Evolutionary conservation across 2,888 invertebrate genomes (phyloP), one percentile per base, ranked within the genome.

Genomic region (Steinernema scapterisci): DNA sequence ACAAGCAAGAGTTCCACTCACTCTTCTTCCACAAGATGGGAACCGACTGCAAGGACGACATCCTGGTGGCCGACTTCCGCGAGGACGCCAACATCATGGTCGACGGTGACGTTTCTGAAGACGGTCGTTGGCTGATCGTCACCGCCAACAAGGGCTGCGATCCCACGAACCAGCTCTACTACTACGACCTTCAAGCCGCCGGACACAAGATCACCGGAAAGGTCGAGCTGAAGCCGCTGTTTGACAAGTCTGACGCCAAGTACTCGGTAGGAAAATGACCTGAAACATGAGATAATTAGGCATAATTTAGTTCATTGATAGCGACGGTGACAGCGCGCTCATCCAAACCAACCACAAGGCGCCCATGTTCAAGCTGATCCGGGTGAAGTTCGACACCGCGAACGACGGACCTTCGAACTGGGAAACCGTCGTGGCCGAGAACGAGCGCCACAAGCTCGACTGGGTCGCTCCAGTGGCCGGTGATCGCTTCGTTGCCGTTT

Each of bases 341-440:
- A 93, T 97, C 89, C 92, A 93, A 63, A 97, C 97, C 25, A 97
- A 97, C 89, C 93, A 94, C 89, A 91, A 94, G 88, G 94, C 97
- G 0, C 94, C 95, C 6, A 95, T 95, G 89, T 95, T 95, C 89
- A 92, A 93, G 79, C 91, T 97, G 52, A 92, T 97, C 86, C 91
- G 91, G 81, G 94, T 97, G 80, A 90, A 90, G 83, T 81, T 91
- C 27, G 81, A 72, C 25, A 63, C 73, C 13, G 78, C 74, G n/a
- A 48, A 73, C 19, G 45, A 56, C 48, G 78, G 71, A 27, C 72
- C 76, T n/a, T 23, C 44, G 21, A 92, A 92, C 74, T 97, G 97
- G 96, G 89, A 89, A 43, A 93, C 92, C 0, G 90, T 97, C 23
- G 91, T 97, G 81, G 90, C 92, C 27, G 95, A 97, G 89, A 92